Conservation (phyloP, 2,888 invertebrate species). For the Odontocerum albicorne region DNA sequence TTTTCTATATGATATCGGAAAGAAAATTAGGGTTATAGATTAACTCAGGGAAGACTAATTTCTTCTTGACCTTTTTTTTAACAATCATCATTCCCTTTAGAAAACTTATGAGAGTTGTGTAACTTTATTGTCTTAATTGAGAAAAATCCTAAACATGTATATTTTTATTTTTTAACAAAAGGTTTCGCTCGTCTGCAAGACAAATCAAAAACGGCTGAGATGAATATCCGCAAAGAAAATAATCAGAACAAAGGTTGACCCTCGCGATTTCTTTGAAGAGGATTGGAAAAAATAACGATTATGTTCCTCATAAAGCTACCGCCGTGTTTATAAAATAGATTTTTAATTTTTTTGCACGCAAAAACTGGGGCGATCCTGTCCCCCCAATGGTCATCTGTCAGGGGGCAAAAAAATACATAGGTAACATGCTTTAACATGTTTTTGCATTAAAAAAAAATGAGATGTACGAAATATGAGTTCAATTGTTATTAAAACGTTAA, state of each 20-base stretch:
- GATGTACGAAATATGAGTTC: constrained; percentile 4
- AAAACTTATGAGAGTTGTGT: too few relatives aligned
- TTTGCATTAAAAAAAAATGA: not conserved
- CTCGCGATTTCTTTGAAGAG: constrained; percentile 23
- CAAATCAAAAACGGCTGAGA: constrained; percentile 17
- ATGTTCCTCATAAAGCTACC: constrained; percentile 25
- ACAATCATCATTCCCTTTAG: too few relatives aligned
- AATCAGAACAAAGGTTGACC: constrained; percentile 32
- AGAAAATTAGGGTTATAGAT: too few relatives aligned
- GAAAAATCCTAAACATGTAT: too few relatives aligned
- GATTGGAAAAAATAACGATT: constrained; percentile 31
- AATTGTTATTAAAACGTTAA: too few relatives aligned
- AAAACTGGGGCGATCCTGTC: constrained; percentile 12
- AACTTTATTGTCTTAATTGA: too few relatives aligned
- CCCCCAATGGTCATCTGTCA: constrained; percentile 23
- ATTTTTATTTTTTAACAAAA: too few relatives aligned
- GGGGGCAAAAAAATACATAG: constrained; percentile 9
- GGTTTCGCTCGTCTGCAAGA: too few relatives aligned
- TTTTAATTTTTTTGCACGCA: constrained; percentile 20
- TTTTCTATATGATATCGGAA: too few relatives aligned
- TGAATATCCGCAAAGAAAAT: constrained; percentile 13
- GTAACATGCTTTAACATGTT: constrained; percentile 15
- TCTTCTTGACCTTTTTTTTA: too few relatives aligned
- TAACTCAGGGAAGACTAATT: too few relatives aligned
- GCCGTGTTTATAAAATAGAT: constrained; percentile 24